A percentile compares a stretch with the other conserved stretches of the same genome.
phyloP scores from a whole-genome alignment of 2,888 invertebrate species.

The Dione vanillae region DNA sequence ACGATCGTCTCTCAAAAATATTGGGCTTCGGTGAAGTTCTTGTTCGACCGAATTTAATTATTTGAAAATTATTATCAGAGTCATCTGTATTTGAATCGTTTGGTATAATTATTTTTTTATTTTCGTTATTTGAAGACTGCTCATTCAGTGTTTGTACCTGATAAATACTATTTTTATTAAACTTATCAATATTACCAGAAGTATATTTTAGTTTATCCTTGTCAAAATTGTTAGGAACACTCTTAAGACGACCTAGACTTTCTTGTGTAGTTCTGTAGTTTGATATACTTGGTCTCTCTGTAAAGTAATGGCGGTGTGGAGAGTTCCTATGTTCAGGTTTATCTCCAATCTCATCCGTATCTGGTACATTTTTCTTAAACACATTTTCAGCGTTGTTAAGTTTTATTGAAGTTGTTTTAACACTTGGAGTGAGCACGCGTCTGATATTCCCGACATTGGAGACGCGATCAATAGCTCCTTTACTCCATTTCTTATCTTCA shows the following conservation, averaged over 20 bases:
- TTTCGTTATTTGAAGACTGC: not conserved
- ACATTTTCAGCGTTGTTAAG: conserved; percentile 5
- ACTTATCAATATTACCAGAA: not conserved
- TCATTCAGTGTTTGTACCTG: not conserved
- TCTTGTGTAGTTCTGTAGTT: not conserved
- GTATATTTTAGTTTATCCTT: conserved; percentile 22
- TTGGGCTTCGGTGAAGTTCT: not conserved
- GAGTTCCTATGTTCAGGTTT: not conserved
- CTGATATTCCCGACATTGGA: conserved; percentile 57
- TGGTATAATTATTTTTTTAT: not conserved
- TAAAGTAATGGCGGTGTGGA: not conserved
- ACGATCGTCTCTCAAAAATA: not conserved
- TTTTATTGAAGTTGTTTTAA: conserved; percentile 39
- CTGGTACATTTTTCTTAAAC: conserved; percentile 9
- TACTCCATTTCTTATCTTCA: conserved; percentile 52
- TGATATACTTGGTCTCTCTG: not conserved
- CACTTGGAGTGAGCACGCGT: conserved; percentile 49
- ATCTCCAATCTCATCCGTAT: not conserved
- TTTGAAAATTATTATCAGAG: conserved; percentile 12
- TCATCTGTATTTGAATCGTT: not conserved
- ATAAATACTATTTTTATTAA: not conserved
- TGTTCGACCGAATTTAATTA: not conserved
- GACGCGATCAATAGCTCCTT: conserved; percentile 55
- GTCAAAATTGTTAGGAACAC: not conserved
- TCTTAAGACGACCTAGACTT: not conserved